Evolutionary conservation across 1,140 invertebrate genomes (phyloP).

Genomic region (Papilio dardanus): DNA sequence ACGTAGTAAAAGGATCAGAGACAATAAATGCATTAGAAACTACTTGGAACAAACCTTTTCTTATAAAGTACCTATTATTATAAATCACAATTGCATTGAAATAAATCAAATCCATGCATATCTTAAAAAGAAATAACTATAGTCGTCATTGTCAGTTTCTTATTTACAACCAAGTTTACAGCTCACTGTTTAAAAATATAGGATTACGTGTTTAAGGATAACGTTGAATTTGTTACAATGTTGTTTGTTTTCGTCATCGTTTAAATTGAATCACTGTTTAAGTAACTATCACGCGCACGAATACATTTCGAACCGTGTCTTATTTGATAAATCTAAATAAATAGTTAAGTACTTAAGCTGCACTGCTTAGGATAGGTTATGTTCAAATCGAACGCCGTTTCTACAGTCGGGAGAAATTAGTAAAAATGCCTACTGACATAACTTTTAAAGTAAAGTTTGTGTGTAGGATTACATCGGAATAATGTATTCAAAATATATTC

Average conservation of each 20-base stretch:
- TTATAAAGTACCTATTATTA: not conserved
- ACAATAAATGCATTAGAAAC: not conserved
- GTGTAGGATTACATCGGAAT: not conserved
- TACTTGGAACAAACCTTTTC: not conserved
- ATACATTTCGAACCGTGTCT: not conserved
- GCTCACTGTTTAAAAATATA: not conserved
- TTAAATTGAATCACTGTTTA: not conserved
- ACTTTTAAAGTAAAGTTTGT: too few species aligned
- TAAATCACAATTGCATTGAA: not conserved
- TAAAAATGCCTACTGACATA: too few species aligned
- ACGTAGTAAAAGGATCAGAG: not conserved
- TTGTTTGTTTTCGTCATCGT: not conserved
- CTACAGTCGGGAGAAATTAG: too few species aligned
- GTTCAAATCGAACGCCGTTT: not conserved
- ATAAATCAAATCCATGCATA: too few species aligned
- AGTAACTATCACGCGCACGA: not conserved
- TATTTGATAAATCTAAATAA: not conserved
- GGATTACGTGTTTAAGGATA: not conserved
- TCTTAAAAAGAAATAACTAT: not conserved
- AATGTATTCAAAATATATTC: not conserved
- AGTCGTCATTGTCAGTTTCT: not conserved
- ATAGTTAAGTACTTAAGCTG: too few species aligned
- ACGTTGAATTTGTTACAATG: not conserved
- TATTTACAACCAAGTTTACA: too few species aligned
- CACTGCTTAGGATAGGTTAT: too few species aligned